These are phyloP conservation scores for Cosmorhoe ocellata DNA, from an alignment of 2,888 invertebrate species.

Conservation along the genomic window DNA sequence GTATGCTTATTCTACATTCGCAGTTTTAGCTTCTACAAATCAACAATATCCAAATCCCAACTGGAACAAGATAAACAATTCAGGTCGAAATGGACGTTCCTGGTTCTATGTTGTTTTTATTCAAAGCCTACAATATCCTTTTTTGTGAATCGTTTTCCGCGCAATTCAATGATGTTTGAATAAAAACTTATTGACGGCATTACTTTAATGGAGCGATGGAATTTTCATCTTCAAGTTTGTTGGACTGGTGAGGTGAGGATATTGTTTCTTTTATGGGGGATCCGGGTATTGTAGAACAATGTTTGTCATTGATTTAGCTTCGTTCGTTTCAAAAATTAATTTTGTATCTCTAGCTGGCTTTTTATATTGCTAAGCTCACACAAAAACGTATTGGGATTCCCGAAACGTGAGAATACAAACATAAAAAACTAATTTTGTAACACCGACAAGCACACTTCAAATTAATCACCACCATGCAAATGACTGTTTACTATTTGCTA, in stretches of 20 bases:
- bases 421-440: slow-evolving; percentile 28
- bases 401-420: slow-evolving; percentile 34
- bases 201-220: slow-evolving; percentile 24
- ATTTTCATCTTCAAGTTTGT: slow-evolving; percentile 19
- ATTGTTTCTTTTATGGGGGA: slow-evolving; percentile 21
- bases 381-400: neutral
- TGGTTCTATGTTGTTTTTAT: slow-evolving; percentile 26
- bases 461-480: slow-evolving; percentile 34
- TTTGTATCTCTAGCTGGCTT: neutral
- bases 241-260: slow-evolving; percentile 12
- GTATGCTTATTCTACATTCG: neutral
- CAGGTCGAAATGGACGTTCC: slow-evolving; percentile 24
- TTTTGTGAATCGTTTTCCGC: slow-evolving; percentile 33
- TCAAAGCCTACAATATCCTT: slow-evolving; percentile 42
- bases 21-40: slow-evolving; percentile 3
- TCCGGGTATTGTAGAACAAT: slow-evolving; percentile 3
- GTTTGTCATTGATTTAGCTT: slow-evolving; percentile 1
- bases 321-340: neutral
- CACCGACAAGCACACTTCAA: slow-evolving; percentile 33
- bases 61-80: slow-evolving; percentile 29
- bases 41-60: slow-evolving; percentile 16
- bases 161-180: slow-evolving; percentile 45
- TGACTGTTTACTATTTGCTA: slow-evolving; percentile 33
- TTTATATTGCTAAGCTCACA: neutral
- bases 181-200: slow-evolving; percentile 39